Percentiles rank a stretch among this genome's conserved stretches.
These are phyloP conservation scores for Oncorhynchus masou DNA, from an alignment of 2,113 vertebrate species.

Conservation along the genomic window DNA sequence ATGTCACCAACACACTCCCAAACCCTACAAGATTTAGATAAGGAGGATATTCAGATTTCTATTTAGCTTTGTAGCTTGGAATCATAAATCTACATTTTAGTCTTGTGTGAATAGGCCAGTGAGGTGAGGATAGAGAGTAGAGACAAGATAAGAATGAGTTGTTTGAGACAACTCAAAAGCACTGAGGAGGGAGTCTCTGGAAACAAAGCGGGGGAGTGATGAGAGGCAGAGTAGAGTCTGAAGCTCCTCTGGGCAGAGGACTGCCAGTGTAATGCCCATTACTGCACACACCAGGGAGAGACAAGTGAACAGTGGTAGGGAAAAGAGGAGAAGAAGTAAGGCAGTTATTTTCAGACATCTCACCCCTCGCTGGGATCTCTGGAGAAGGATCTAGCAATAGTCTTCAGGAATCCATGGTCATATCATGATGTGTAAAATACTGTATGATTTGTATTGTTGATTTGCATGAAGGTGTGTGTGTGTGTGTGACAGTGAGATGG, in stretches of 20 bases:
- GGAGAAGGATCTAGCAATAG: background rate
- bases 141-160: slow-evolving; percentile 16
- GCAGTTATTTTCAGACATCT: background rate
- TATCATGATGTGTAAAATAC: background rate
- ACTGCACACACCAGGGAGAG: slow-evolving; percentile 19
- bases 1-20: too few species aligned
- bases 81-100: too few species aligned
- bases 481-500: background rate
- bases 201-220: slow-evolving; percentile 41
- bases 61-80: too few species aligned
- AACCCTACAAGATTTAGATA: too few species aligned
- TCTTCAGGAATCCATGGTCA: too few species aligned
- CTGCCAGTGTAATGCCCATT: slow-evolving; percentile 23
- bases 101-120: too few species aligned
- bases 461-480: background rate
- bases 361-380: background rate
- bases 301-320: slow-evolving; percentile 4
- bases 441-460: background rate
- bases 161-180: slow-evolving; percentile 26
- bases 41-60: too few species aligned
- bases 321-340: background rate
- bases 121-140: slow-evolving; percentile 9
- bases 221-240: slow-evolving; percentile 23
- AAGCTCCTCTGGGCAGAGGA: slow-evolving; percentile 1
- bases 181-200: slow-evolving; percentile 18